Conservation (phyloP, 2,113 vertebrate species). For the Pomatostomus ruficeps region DNA sequence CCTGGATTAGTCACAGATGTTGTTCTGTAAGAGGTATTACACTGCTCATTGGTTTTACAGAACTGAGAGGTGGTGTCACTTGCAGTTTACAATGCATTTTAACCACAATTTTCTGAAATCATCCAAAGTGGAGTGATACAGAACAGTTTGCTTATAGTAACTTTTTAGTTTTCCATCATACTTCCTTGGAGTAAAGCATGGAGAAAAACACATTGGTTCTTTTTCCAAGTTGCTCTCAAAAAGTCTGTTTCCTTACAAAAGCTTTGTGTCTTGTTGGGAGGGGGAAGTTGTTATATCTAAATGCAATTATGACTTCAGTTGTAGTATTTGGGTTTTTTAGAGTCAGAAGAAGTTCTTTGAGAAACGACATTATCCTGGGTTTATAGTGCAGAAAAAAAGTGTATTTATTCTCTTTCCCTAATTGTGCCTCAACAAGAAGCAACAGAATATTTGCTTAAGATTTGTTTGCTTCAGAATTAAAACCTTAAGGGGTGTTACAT, state of each 20-base stretch:
- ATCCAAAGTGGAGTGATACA: neutral
- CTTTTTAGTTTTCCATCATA: neutral
- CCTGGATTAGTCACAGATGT: conserved; percentile 1
- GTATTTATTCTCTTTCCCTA: neutral
- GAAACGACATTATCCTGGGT: neutral
- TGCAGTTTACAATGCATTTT: neutral
- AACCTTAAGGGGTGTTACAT: neutral
- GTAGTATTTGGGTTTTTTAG: neutral
- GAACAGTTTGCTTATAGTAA: neutral
- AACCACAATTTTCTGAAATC: neutral
- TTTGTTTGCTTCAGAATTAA: neutral
- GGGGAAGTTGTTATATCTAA: neutral
- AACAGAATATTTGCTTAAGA: neutral
- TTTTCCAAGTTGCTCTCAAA: neutral
- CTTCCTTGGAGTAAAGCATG: neutral
- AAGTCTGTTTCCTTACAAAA: neutral
- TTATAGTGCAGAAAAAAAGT: neutral
- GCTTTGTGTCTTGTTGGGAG: neutral
- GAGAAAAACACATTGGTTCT: neutral
- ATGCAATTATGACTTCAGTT: neutral
- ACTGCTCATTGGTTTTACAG: neutral
- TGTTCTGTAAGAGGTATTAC: neutral
- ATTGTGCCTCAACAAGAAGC: neutral
- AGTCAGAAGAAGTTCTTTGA: neutral
- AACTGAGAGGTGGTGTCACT: neutral